Evolutionary conservation across 2,888 invertebrate species (phyloP), one percentile per base, ranked within the genome.

Genomic region (Diarsia mendica): DNA sequence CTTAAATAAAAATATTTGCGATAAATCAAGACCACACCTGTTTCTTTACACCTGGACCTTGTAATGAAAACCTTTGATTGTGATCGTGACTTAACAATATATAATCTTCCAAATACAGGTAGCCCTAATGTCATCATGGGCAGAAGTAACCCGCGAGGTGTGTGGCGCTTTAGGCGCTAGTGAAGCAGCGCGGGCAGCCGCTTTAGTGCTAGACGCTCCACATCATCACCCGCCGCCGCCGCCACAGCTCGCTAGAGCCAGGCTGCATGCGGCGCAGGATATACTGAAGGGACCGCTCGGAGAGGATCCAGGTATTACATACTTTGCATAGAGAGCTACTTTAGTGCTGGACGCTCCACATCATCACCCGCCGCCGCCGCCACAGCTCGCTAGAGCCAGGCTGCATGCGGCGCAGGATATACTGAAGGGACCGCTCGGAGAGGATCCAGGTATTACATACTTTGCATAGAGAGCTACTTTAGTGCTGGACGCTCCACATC

Each of bases 61-160:
- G 11, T 11, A 48, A 48, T 48, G 46, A 13, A 48, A 48, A 48
- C 28, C 28, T 28, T 28, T 28, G 28, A 28, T 28, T 28, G 28
- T 28, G 28, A 28, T 28, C 28, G 28, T 28, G 28, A 28, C 48
- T 48, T 49, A 49, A 1, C 49, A 49, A 15, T 28, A 6, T 28
- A 28, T 6, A 5, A 55, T 3, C 1, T 39, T 48, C 28, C 11
- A 15, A 20, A 9, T 20, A 5, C 95, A 98, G 97, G 98, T 98
- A 85, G 98, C 98, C 0, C 92, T 99, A 55, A 96, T 99, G 85
- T 97, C 98, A 75, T 98, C 98, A 11, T 98, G 99, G 89, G 98
- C 98, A 48, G 97, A 98, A 49, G 98, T 98, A 1, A 98, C 98
- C 89, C 98, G 98, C 82, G 98, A 99, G 89, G 97, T 99, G 2